phyloP scores from a whole-genome alignment of 2,113 vertebrate species.

The Passerina amoena region DNA sequence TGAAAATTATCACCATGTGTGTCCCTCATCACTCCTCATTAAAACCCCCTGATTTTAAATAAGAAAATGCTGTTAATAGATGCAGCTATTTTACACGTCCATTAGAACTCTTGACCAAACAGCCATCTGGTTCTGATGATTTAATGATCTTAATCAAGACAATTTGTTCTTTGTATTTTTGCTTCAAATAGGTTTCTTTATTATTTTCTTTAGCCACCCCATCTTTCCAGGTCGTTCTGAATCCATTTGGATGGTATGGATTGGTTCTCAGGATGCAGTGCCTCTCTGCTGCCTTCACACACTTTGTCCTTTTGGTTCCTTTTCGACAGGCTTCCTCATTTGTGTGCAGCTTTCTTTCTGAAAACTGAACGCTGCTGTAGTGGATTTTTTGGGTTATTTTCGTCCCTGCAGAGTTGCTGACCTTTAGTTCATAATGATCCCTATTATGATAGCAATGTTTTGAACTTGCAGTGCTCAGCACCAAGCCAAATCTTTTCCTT shows the following conservation, averaged over 20 bases:
- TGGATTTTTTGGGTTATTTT: background rate
- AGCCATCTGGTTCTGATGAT: background rate
- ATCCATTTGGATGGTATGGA: background rate
- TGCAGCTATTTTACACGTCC: background rate
- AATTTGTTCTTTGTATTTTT: background rate
- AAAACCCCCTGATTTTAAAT: background rate
- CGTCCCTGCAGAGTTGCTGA: background rate
- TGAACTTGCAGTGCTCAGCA: background rate
- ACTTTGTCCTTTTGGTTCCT: background rate
- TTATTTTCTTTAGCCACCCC: background rate
- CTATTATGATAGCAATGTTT: background rate
- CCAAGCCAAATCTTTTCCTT: background rate
- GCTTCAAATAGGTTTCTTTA: background rate
- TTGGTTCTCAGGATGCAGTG: background rate
- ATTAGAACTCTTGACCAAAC: background rate
- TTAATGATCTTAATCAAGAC: background rate
- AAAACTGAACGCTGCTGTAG: background rate
- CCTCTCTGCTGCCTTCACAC: background rate
- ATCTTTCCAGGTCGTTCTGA: background rate
- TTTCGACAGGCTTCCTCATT: background rate
- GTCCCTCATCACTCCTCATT: background rate
- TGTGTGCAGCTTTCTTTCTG: background rate
- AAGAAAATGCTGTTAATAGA: background rate
- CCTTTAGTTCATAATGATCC: conserved; percentile 8
- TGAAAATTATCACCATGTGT: background rate